A percentile compares a stretch with the other conserved stretches of the same genome.
phyloP scores from a whole-genome alignment of 2,888 invertebrate species.

The Mesorhabditis belari region DNA sequence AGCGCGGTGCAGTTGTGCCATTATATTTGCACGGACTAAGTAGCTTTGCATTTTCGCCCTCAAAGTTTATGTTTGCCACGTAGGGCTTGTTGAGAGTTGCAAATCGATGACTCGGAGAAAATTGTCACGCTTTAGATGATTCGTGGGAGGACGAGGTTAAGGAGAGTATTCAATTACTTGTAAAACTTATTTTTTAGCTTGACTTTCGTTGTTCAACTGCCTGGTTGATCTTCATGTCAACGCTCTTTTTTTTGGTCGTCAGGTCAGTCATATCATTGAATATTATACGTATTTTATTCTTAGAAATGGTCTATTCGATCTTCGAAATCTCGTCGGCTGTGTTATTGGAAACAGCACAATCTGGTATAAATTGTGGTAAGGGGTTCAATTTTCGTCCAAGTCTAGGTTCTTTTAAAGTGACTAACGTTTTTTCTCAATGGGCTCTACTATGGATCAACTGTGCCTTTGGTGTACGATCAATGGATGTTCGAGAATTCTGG shows the following conservation, averaged over 20 bases:
- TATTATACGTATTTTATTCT: background rate
- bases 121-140: conserved; percentile 20
- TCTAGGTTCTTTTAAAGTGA: conserved; percentile 16
- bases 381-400: background rate
- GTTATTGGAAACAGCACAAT: background rate
- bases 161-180: background rate
- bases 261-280: background rate
- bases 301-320: background rate
- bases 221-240: conserved; percentile 27
- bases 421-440: conserved; percentile 32
- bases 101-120: too few species aligned
- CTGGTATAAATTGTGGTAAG: conserved; percentile 1
- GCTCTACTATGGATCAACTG: conserved; percentile 27
- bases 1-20: too few species aligned
- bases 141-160: conserved; percentile 8
- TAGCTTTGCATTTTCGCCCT: too few species aligned
- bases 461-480: conserved; percentile 15
- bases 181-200: background rate
- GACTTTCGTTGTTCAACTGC: conserved; percentile 25
- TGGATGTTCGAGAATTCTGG: conserved; percentile 27
- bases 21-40: too few species aligned
- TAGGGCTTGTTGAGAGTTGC: too few species aligned
- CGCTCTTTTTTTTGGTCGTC: conserved; percentile 2
- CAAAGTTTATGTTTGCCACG: too few species aligned
- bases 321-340: background rate